These are phyloP conservation scores for Craterocephalus amniculus DNA, from an alignment of 2,797 vertebrate species.

Conservation along the genomic window DNA sequence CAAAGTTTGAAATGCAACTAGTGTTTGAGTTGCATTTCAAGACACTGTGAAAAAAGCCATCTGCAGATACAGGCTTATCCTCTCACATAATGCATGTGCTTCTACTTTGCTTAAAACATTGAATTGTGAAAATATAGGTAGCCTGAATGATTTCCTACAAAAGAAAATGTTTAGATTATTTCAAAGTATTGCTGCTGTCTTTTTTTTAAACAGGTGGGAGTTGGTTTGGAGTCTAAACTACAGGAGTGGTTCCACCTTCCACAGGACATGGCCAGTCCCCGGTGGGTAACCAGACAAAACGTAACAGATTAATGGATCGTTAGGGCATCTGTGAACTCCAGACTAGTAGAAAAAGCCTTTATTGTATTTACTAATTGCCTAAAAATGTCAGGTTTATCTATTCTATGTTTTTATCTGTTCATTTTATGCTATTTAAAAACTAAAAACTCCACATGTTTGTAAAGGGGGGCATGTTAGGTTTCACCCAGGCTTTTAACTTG, in stretches of 20 bases:
- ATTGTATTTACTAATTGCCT: too few relatives aligned
- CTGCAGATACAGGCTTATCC: not conserved
- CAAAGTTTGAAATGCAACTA: not conserved
- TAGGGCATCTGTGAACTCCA: not conserved
- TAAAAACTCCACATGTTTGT: too few relatives aligned
- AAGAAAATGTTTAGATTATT: conserved; percentile 6
- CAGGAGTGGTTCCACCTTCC: conserved; percentile 97
- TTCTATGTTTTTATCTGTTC: too few relatives aligned
- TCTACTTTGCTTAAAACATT: not conserved
- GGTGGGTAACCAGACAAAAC: conserved; percentile 77
- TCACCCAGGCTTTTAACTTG: too few relatives aligned
- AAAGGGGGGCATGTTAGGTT: too few relatives aligned
- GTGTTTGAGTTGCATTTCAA: not conserved
- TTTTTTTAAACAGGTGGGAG: conserved; percentile 84
- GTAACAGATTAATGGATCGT: not conserved
- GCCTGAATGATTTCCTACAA: not conserved
- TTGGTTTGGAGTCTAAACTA: conserved; percentile 94
- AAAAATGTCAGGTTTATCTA: not conserved
- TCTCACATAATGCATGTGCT: not conserved
- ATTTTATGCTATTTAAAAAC: too few relatives aligned
- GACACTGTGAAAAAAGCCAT: not conserved
- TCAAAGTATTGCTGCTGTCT: not conserved
- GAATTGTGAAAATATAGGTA: too few relatives aligned
- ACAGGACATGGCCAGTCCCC: conserved; percentile 94
- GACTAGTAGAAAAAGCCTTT: not conserved